A percentile compares a stretch with the other conserved stretches of the same genome.
phyloP scores from a whole-genome alignment of 2,797 vertebrate species.

The Enteromius argenteus region DNA sequence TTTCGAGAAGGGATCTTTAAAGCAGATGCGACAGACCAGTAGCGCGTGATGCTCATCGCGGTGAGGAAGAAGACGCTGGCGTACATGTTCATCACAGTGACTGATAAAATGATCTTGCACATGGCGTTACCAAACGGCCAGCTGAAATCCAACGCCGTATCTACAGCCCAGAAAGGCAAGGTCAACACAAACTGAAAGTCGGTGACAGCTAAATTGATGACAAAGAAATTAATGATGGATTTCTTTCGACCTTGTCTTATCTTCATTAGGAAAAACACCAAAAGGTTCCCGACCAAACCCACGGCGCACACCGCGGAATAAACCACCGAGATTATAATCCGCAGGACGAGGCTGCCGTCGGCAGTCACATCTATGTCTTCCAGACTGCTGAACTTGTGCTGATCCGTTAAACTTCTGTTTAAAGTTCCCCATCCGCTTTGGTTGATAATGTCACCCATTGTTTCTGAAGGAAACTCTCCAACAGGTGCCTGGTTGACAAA shows the following conservation, averaged over 20 bases:
- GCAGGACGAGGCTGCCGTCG: constrained; percentile 72
- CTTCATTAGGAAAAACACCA: constrained; percentile 83
- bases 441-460: constrained; percentile 75
- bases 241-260: constrained; percentile 76
- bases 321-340: constrained; percentile 77
- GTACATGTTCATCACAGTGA: constrained; percentile 88
- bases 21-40: constrained; percentile 77
- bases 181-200: constrained; percentile 87
- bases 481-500: constrained; percentile 39
- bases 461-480: constrained; percentile 25
- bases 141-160: constrained; percentile 85
- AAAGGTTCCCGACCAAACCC: constrained; percentile 80
- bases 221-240: constrained; percentile 81
- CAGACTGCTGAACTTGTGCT: constrained; percentile 63
- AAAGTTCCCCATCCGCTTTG: constrained; percentile 58
- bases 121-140: constrained; percentile 86
- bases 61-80: constrained; percentile 86
- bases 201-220: constrained; percentile 82
- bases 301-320: constrained; percentile 80
- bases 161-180: constrained; percentile 85
- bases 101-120: constrained; percentile 83
- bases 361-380: constrained; percentile 76
- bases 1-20: constrained; percentile 66
- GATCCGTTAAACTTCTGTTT: constrained; percentile 63
- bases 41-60: constrained; percentile 84